phyloP scores from a whole-genome alignment of 1,140 invertebrate species.

The Agrypnia vestita region DNA sequence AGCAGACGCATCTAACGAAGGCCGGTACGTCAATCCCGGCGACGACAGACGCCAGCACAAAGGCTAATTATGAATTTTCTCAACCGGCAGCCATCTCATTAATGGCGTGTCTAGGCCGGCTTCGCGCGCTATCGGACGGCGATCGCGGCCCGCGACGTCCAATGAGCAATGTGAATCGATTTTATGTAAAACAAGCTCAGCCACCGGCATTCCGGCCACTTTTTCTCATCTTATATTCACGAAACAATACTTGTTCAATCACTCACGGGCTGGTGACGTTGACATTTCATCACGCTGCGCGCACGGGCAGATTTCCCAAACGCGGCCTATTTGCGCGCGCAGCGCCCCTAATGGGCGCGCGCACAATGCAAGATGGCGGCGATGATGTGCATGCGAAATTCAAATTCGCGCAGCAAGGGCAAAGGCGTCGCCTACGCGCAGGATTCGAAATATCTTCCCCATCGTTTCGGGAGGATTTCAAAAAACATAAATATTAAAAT shows the following conservation, averaged over 20 bases:
- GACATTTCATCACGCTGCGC: slow-evolving; percentile 52
- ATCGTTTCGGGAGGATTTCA: too few relatives aligned
- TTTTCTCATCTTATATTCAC: slow-evolving; percentile 57
- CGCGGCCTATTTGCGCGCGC: slow-evolving; percentile 42
- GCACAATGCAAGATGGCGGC: slow-evolving; percentile 31
- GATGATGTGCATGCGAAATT: slow-evolving; percentile 44
- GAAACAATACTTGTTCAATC: slow-evolving; percentile 61
- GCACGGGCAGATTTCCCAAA: slow-evolving; percentile 43
- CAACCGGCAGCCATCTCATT: slow-evolving; percentile 30
- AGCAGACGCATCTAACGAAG: slow-evolving; percentile 1
- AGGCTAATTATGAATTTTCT: slow-evolving; percentile 42
- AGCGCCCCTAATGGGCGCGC: slow-evolving; percentile 46
- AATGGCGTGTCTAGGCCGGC: slow-evolving; percentile 14
- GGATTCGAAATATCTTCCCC: too few relatives aligned
- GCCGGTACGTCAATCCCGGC: slow-evolving; percentile 14
- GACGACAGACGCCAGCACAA: slow-evolving; percentile 6
- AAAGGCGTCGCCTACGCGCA: not conserved
- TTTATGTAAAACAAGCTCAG: slow-evolving; percentile 55
- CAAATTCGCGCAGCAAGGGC: slow-evolving; percentile 30
- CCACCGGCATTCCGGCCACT: slow-evolving; percentile 54
- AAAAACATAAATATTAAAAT: too few relatives aligned
- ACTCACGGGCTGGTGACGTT: slow-evolving; percentile 55
- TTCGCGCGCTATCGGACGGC: slow-evolving; percentile 16
- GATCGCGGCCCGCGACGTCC: slow-evolving; percentile 23
- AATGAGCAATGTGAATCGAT: slow-evolving; percentile 38